A percentile compares a stretch with the other conserved stretches of the same genome.
These are phyloP conservation scores for Spermophilus dauricus DNA, from an alignment of 2,113 vertebrate genomes.

Conservation along the genomic window DNA sequence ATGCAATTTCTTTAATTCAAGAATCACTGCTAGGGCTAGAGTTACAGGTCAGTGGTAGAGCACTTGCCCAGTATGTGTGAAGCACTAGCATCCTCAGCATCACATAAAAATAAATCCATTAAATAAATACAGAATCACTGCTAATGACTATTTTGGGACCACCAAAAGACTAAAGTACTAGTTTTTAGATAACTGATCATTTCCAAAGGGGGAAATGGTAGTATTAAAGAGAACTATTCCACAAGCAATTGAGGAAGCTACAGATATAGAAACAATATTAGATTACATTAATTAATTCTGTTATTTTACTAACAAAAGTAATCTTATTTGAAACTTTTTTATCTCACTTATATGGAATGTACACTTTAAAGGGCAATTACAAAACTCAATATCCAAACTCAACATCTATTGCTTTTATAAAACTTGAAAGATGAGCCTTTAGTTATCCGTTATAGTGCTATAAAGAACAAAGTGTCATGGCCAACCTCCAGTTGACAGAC, in stretches of 20 bases:
- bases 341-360: neutral
- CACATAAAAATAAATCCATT: no score
- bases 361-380: conserved; percentile 40
- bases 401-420: conserved; percentile 4
- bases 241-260: conserved; percentile 12
- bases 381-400: conserved; percentile 26
- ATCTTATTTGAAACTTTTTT: neutral
- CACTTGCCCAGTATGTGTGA: no score
- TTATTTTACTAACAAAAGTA: conserved; percentile 34
- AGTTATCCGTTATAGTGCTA: neutral
- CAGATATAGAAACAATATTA: conserved; percentile 42
- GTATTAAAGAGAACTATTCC: conserved; percentile 40
- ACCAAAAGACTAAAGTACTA: conserved; percentile 36
- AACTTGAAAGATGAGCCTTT: neutral
- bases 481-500: neutral
- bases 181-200: neutral
- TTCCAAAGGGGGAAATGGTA: neutral
- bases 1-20: conserved; percentile 45
- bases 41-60: no score
- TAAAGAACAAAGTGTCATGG: neutral
- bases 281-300: neutral
- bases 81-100: no score
- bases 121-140: neutral
- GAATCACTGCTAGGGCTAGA: neutral
- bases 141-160: neutral